Evolutionary conservation across 2,113 vertebrate genomes (phyloP), one percentile per base, ranked within the genome.

Genomic region (Hepsetus odoe): DNA sequence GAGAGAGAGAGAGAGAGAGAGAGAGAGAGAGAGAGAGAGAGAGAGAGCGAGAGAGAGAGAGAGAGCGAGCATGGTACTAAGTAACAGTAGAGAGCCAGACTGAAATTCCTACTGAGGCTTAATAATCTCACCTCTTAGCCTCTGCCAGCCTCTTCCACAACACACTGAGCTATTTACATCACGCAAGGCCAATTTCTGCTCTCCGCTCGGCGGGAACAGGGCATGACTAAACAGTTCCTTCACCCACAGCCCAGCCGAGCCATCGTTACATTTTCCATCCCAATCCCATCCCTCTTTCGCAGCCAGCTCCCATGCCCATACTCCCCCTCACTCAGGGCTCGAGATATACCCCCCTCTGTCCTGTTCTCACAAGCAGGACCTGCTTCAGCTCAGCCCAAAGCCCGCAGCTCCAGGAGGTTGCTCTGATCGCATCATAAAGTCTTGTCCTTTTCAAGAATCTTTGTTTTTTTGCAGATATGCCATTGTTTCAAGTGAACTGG

Each of bases 121-220:
- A 74, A 76, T 69, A 64, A 76, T 67, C 32, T 72, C 68, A 40
- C 66, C 80, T 71, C 30, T 66, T n/a, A 72, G 44, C n/a, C 44
- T 30, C 35, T 72, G 49, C 77, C 77, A 75, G 72, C 5, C 38
- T 55, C 61, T 72, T 80, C 77, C 77, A 79, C 59, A 69, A 71
- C 49, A 81, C 59, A 84, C 62, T 69, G 49, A 67, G 62, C 69
- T n/a, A 64, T 82, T 80, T 79, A 80, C 78, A 72, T 77, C 74
- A 64, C 66, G 53, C 26, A 51, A 18, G 51, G 53, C 46, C 65
- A 67, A 69, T 46, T 76, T 73, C 49, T 51, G 74, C 38, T 72
- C 14, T 30, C 49, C 33, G 70, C 38, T n/a, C 49, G 28, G 32
- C 24, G 62, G 33, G 61, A 70, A 55, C n/a, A 14, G 74, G 46